Base-by-base conservation (phyloP, 2,797 vertebrate species). In the Erithacus rubecula region DNA sequence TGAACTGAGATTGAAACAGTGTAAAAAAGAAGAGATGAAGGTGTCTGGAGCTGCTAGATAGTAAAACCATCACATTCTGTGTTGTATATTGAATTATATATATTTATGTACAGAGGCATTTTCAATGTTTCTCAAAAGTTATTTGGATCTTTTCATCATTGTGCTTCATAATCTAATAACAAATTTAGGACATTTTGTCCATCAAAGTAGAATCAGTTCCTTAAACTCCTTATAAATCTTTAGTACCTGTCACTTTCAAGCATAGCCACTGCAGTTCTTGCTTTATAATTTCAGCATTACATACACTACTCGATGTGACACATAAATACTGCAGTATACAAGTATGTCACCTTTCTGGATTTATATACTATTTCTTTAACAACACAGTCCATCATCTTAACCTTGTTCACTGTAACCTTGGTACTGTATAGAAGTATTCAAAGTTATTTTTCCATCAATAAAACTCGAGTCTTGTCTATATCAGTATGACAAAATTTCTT, bases 291-390 rank as follows among this genome's bases (percentile, higher is more conserved):
- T 78, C 59, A 69, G 32, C 13, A 64, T 84, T 88, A 87, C 34
- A 79, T 53, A 87, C 27, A 34, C 83, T 82, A 55, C 22, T 89
- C 59, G 65, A 32, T 78, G 52, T 87, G 81, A 70, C 46, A 71
- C 78, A 90, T 65, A 95, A 83, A 92, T 79, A 76, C 55, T 67
- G 70, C 43, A 52, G 18, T 70, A 63, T 56, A 84, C 34, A 90
- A 69, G 59, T 74, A 71, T 47, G 75, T 23, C 27, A 76, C 30
- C 32, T 84, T 69, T 23, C 15, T 92, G 81, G 67, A 89, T 93
- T 95, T 94, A 84, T 93, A 55, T 41, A 62, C 39, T 82, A 14
- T 72, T 79, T 72, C 43, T 92, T 87, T 89, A 89, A 55, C 63
- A 79, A 43, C 47, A 72, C 20, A 55, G 63, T 92, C 47, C n/a